Evolutionary conservation across 2,888 invertebrate genomes (phyloP).

Genomic region (Trachelus troglodyta): DNA sequence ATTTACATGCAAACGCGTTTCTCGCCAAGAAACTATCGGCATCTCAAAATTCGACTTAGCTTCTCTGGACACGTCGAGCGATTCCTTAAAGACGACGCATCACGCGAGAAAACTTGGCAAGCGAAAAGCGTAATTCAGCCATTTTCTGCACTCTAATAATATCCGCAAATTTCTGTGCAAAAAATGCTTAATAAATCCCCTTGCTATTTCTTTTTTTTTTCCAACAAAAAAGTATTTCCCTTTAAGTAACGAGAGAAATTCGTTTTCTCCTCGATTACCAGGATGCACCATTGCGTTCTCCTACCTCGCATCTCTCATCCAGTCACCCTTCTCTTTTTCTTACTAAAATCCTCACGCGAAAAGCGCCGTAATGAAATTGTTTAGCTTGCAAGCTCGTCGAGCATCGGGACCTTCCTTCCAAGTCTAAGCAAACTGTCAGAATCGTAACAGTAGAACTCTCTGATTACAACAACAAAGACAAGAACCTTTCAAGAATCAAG

Average conservation of each 20-base stretch:
- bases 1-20: constrained; percentile 51
- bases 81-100: constrained; percentile 37
- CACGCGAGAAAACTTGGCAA: constrained; percentile 39
- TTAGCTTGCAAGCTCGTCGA: neutral
- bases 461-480: neutral
- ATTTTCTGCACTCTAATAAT: neutral
- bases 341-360: neutral
- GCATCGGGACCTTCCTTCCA: neutral
- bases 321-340: neutral
- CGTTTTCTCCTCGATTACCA: neutral
- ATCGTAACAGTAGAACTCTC: neutral
- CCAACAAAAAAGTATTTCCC: neutral
- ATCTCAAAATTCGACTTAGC: constrained; percentile 48
- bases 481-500: neutral
- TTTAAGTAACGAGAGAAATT: neutral
- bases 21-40: constrained; percentile 26
- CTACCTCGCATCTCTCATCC: neutral
- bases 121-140: neutral
- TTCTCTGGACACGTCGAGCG: constrained; percentile 38
- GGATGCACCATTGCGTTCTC: neutral
- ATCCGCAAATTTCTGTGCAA: neutral
- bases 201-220: neutral
- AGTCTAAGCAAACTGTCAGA: neutral
- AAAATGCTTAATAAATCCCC: neutral
- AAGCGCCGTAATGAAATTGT: neutral